Evolutionary conservation across 2,888 invertebrate species (phyloP).

Genomic region (Luperina nickerlii): DNA sequence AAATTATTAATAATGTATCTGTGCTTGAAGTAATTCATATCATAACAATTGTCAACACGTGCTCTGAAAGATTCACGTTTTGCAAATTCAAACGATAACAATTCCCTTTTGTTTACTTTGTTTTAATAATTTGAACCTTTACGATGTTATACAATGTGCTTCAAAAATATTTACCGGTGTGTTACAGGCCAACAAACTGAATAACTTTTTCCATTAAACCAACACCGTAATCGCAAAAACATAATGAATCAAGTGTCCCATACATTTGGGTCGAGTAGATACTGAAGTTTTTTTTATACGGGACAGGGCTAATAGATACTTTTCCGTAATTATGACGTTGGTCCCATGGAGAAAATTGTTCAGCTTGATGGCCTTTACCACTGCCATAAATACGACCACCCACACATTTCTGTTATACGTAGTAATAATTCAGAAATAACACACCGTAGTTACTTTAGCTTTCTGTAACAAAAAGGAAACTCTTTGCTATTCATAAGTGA

Average conservation of each 20-base stretch:
- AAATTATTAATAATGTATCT: neutral
- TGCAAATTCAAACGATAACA: neutral
- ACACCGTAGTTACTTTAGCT: neutral
- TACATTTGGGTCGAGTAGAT: too few relatives aligned
- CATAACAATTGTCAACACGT: neutral
- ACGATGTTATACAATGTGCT: neutral
- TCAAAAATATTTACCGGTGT: neutral
- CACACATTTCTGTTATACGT: too few relatives aligned
- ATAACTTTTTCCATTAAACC: neutral
- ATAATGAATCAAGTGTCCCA: neutral
- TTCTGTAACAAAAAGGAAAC: neutral
- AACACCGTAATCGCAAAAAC: neutral
- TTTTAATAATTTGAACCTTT: neutral
- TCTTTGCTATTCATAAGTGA: neutral
- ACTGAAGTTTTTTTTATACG: too few relatives aligned
- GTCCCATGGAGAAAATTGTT: neutral
- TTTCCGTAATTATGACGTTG: too few relatives aligned
- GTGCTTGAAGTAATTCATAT: neutral
- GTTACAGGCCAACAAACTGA: neutral
- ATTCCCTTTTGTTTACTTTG: neutral
- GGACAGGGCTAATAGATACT: too few relatives aligned
- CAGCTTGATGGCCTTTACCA: too few relatives aligned
- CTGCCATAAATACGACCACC: too few relatives aligned
- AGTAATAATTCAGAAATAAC: neutral
- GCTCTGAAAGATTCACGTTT: neutral